A percentile compares a stretch with the other conserved stretches of the same genome.
Conservation (phyloP, 2,113 vertebrate genomes). For the Aptenodytes patagonicus region DNA sequence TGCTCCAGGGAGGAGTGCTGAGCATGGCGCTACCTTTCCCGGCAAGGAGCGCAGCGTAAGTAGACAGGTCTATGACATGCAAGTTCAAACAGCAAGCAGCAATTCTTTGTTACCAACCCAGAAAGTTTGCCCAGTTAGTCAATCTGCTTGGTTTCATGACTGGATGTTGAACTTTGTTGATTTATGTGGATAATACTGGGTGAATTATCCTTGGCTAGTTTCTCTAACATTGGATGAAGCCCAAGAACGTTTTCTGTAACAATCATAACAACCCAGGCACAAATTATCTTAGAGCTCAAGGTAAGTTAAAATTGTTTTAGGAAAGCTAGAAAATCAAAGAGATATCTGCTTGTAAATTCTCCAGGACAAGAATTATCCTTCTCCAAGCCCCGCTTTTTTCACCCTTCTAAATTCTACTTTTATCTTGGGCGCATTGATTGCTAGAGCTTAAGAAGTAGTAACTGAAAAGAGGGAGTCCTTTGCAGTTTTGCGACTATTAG, state of each 20-base stretch:
- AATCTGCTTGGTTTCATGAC: background rate
- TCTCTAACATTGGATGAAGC: background rate
- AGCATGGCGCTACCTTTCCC: background rate
- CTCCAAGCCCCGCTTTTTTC: background rate
- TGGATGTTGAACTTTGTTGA: background rate
- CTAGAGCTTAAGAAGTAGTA: background rate
- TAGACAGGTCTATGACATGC: background rate
- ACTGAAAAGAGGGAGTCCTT: background rate
- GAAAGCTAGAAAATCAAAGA: background rate
- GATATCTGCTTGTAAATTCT: background rate
- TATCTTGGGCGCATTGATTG: background rate
- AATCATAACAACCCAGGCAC: background rate
- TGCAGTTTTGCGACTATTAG: background rate
- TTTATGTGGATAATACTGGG: background rate
- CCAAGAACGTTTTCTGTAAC: background rate
- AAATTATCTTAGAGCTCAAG: background rate
- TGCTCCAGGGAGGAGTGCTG: fast-evolving
- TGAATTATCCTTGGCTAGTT: background rate
- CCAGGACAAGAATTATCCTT: background rate
- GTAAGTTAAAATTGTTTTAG: background rate
- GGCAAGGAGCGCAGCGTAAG: fast-evolving
- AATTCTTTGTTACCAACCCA: background rate
- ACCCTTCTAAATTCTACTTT: background rate
- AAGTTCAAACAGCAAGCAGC: background rate
- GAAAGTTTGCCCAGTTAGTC: background rate